Conservation (phyloP, 2,113 vertebrate species). For the Copsychus sechellarum region DNA sequence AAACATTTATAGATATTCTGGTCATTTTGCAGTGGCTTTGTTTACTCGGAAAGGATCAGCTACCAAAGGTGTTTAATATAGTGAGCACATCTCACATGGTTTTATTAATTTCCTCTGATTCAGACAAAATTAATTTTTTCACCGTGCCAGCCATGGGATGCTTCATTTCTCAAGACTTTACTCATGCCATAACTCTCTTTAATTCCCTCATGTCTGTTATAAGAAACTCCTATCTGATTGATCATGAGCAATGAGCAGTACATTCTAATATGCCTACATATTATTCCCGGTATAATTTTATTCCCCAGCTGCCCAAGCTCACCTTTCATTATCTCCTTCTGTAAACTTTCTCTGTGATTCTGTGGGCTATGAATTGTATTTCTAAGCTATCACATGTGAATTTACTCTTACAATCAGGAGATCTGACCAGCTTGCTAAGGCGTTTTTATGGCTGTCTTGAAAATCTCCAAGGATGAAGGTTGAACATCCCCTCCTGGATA, state of each 20-base stretch:
- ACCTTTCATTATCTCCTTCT: neutral
- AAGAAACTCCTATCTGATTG: conserved; percentile 48
- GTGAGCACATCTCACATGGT: neutral
- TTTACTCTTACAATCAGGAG: neutral
- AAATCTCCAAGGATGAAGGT: neutral
- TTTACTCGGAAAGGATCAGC: neutral
- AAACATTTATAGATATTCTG: neutral
- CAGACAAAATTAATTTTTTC: conserved; percentile 40
- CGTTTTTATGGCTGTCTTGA: neutral
- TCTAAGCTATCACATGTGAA: neutral
- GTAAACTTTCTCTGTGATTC: neutral
- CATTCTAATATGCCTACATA: neutral
- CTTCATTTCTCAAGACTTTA: neutral
- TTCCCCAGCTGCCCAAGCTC: neutral
- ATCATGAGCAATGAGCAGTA: conserved; percentile 38
- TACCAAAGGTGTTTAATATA: neutral
- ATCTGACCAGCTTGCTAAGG: neutral
- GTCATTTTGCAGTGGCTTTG: neutral
- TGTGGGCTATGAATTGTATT: neutral
- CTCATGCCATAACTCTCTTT: neutral
- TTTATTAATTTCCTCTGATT: conserved; percentile 38
- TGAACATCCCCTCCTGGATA: neutral
- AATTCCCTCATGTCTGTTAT: conserved; percentile 36
- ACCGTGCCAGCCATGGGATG: conserved; percentile 17
- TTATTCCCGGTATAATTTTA: conserved; percentile 25